Conservation (phyloP, 2,113 vertebrate genomes). For the Pituophis catenifer region DNA sequence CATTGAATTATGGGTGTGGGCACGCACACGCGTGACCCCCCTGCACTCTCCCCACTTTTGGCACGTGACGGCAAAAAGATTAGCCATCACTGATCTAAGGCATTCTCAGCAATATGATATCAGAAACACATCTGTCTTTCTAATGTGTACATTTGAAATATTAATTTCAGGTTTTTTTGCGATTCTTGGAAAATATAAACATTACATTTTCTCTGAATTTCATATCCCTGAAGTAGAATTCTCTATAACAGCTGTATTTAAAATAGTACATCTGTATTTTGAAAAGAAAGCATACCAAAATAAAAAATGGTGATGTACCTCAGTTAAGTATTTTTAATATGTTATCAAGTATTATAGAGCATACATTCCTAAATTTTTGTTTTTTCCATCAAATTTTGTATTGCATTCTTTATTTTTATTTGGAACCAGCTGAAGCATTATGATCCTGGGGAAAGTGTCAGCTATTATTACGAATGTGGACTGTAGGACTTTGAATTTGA, state of each 20-base stretch:
- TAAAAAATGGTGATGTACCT: too few species aligned
- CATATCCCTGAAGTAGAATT: neutral
- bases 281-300: neutral
- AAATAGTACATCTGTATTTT: neutral
- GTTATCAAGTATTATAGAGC: neutral
- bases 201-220: neutral
- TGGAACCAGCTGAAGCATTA: neutral
- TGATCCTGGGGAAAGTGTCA: neutral
- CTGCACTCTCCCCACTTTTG: too few species aligned
- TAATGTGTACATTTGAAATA: neutral
- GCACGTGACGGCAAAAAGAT: too few species aligned
- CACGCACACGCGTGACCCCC: too few species aligned
- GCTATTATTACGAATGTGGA: neutral
- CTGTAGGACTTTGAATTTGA: neutral
- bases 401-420: neutral
- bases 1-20: too few species aligned
- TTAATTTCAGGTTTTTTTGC: neutral
- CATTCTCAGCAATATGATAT: neutral
- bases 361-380: neutral
- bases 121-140: neutral
- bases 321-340: neutral
- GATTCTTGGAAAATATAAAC: neutral
- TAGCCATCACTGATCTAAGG: too few species aligned
- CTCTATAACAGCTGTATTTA: neutral
- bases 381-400: neutral